Evolutionary conservation across 2,113 vertebrate genomes (phyloP), one percentile per base, ranked within the genome.

Genomic region (Corydoras maculifer): DNA sequence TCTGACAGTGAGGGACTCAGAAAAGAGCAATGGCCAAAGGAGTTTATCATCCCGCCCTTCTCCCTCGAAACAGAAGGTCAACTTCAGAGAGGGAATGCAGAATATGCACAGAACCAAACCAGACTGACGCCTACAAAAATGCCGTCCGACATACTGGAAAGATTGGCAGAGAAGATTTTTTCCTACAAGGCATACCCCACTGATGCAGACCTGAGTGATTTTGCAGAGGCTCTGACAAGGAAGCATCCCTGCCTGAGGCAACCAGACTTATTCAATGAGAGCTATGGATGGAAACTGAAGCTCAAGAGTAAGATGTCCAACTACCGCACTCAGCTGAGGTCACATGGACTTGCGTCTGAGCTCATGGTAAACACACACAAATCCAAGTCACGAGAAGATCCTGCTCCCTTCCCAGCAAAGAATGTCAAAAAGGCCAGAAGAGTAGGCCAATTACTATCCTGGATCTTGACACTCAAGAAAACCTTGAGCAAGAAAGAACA

Each of bases 251-350:
- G 76, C 32, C 71, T 82, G 15, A 71, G 8, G 50, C 43, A 75
- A 64, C 73, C 77, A 12, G 73, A 70, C 9, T 74, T 31, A 0
- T 75, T 71, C 70, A 78, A 62, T 4, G 58, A 75, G 11, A 57
- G 68, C 59, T 76, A 76, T 3, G 65, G 71, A 1, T 80, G 77
- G 76, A 78, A 80, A 8, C 54, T 62, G 54, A 1, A 35, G 5
- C 59, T 79, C 4, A 79, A 75, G 60, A 68, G 29, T 8, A 77
- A 79, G 62, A 80, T 77, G 75, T 64, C 48, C 12, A 78, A 75
- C 53, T 73, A 64, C 25, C 8, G 54, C 9, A 73, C 74, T 62
- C 59, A 68, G 43, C 62, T 77, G 0, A 78, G 29, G 60, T 3
- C 76, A 60, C 65, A 3, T 57, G 14, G 72, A 14, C 73, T 54